phyloP scores from a whole-genome alignment of 2,888 invertebrate species.

The Scaptomyza cyrtandrae region DNA sequence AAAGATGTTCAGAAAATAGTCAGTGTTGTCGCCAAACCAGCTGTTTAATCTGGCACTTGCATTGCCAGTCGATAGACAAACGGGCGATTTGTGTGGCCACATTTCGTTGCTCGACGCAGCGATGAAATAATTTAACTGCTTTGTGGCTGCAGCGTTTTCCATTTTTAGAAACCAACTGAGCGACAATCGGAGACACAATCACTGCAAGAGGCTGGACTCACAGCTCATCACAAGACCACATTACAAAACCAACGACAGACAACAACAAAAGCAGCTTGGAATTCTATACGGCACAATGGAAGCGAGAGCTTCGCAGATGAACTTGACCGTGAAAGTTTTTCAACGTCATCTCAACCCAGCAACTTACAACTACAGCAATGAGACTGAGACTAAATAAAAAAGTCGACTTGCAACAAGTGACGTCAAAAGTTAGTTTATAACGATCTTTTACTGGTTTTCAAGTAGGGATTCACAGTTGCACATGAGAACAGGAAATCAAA shows the following conservation, averaged over 20 bases:
- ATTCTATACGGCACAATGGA: conserved; percentile 63
- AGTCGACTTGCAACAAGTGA: conserved; percentile 69
- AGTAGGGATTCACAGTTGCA: conserved; percentile 63
- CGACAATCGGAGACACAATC: conserved; percentile 15
- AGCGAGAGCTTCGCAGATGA: conserved; percentile 62
- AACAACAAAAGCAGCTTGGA: conserved; percentile 39
- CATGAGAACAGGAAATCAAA: conserved; percentile 68
- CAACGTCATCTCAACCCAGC: conserved; percentile 37
- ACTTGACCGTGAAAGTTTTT: conserved; percentile 82
- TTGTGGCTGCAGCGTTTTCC: conserved; percentile 41
- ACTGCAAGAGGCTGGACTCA: conserved; percentile 25
- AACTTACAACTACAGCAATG: conserved; percentile 8
- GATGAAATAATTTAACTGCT: conserved; percentile 24
- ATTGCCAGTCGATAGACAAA: conserved; percentile 53
- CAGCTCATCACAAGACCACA: conserved; percentile 22
- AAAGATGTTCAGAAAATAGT: conserved; percentile 65
- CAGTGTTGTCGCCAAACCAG: conserved; percentile 41
- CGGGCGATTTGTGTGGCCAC: conserved; percentile 53
- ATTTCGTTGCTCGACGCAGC: conserved; percentile 30
- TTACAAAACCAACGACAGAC: conserved; percentile 34
- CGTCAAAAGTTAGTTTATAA: conserved; percentile 65
- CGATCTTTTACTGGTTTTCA: conserved; percentile 38
- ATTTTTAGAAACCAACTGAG: conserved; percentile 60
- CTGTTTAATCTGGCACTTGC: conserved; percentile 42
- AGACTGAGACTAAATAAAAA: conserved; percentile 31